Evolutionary conservation across 1,140 invertebrate species (phyloP).

Genomic region (Neodiprion virginianus): DNA sequence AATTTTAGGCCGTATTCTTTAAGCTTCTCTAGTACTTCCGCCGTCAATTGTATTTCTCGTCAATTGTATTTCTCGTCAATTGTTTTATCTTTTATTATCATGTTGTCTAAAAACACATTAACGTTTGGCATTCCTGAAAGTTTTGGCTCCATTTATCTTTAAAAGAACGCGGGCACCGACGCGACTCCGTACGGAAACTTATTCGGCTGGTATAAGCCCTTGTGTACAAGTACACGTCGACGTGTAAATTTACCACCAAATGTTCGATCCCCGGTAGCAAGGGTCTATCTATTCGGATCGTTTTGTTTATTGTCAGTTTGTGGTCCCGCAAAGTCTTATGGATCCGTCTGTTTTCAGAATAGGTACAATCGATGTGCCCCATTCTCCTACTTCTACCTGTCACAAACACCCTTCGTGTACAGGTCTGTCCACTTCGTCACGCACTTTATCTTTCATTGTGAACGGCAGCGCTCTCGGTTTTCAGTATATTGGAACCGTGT

Average conservation of each 20-base stretch:
- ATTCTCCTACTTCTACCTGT: conserved; percentile 11
- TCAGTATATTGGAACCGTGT: conserved; percentile 12
- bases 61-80: conserved; percentile 14
- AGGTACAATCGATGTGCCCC: conserved; percentile 26
- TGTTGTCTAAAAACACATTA: conserved; percentile 28
- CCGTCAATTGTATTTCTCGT: neutral
- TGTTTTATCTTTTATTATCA: conserved; percentile 27
- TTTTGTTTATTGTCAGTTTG: conserved; percentile 43
- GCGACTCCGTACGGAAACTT: conserved; percentile 35
- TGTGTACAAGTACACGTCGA: conserved; percentile 25
- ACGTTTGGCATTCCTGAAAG: conserved; percentile 24
- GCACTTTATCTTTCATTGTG: conserved; percentile 10
- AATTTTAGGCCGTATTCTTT: conserved; percentile 36
- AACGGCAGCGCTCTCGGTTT: conserved; percentile 13
- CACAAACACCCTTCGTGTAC: conserved; percentile 1
- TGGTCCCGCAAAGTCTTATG: conserved; percentile 51
- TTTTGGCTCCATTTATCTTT: conserved; percentile 31
- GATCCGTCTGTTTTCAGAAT: conserved; percentile 45
- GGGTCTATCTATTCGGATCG: conserved; percentile 44
- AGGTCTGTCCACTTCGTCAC: neutral
- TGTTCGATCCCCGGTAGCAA: conserved; percentile 60
- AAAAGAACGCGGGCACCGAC: conserved; percentile 40
- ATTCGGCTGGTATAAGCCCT: conserved; percentile 28
- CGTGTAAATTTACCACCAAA: conserved; percentile 44
- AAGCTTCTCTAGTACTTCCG: conserved; percentile 33